Percentiles rank a stretch among this genome's conserved stretches.
phyloP scores from a whole-genome alignment of 2,888 invertebrate species.

The Ophraella communa region DNA sequence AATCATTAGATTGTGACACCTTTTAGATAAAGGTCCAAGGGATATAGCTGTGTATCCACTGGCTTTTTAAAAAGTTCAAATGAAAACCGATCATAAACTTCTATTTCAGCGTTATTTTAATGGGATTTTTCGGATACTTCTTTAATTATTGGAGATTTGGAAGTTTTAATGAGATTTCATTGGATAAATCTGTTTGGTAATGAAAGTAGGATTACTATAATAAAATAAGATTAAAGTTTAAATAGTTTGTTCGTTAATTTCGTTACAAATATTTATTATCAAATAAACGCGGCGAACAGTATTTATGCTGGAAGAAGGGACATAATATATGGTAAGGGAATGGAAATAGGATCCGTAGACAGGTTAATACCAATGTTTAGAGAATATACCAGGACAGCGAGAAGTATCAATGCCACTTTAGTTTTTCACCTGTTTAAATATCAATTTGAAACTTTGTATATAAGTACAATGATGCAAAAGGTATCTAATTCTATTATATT shows the following conservation, averaged over 20 bases:
- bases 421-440: too few relatives aligned
- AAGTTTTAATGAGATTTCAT: not conserved
- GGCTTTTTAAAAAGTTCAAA: slow-evolving; percentile 1
- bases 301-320: too few relatives aligned
- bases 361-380: too few relatives aligned
- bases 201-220: not conserved
- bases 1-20: slow-evolving; percentile 27
- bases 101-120: not conserved
- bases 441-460: too few relatives aligned
- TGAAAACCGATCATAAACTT: not conserved
- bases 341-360: too few relatives aligned
- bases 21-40: slow-evolving; percentile 5
- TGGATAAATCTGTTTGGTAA: not conserved
- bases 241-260: not conserved
- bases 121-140: not conserved
- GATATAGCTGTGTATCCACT: not conserved
- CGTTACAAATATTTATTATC: too few relatives aligned
- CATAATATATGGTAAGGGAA: too few relatives aligned
- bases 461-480: too few relatives aligned
- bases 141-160: not conserved
- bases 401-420: too few relatives aligned
- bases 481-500: too few relatives aligned
- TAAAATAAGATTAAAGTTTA: not conserved
- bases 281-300: too few relatives aligned
- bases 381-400: too few relatives aligned